Evolutionary conservation across 1,140 invertebrate genomes (phyloP).

Genomic region (Pectinophora gossypiella): DNA sequence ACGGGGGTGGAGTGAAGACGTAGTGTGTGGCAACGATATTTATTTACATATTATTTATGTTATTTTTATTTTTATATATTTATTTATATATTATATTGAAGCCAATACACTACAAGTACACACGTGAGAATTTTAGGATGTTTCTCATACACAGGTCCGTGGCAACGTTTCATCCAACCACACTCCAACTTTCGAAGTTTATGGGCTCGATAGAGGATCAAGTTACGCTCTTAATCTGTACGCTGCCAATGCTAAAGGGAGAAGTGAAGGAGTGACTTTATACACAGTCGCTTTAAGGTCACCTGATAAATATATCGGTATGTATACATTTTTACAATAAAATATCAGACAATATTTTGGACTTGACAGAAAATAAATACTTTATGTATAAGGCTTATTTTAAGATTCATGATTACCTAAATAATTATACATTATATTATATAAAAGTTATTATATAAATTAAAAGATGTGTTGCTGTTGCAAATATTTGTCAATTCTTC

Average conservation of each 20-base stretch:
- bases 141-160: conserved; percentile 41
- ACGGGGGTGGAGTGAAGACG: too few relatives aligned
- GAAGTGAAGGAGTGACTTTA: conserved; percentile 76
- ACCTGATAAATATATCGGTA: conserved; percentile 88
- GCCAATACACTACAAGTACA: not conserved
- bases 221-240: conserved; percentile 75
- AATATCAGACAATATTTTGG: too few relatives aligned
- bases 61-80: not conserved
- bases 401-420: too few relatives aligned
- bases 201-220: conserved; percentile 58
- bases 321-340: conserved; percentile 46
- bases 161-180: conserved; percentile 49
- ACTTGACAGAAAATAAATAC: not conserved
- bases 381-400: too few relatives aligned
- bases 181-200: conserved; percentile 65
- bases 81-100: not conserved
- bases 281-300: conserved; percentile 76
- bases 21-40: not conserved
- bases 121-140: too few relatives aligned
- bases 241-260: conserved; percentile 79
- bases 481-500: too few relatives aligned
- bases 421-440: too few relatives aligned
- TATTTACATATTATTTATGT: not conserved
- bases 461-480: too few relatives aligned
- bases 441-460: not conserved